Evolutionary conservation across 2,797 vertebrate genomes (phyloP).

Genomic region (Pempheris klunzingeri): DNA sequence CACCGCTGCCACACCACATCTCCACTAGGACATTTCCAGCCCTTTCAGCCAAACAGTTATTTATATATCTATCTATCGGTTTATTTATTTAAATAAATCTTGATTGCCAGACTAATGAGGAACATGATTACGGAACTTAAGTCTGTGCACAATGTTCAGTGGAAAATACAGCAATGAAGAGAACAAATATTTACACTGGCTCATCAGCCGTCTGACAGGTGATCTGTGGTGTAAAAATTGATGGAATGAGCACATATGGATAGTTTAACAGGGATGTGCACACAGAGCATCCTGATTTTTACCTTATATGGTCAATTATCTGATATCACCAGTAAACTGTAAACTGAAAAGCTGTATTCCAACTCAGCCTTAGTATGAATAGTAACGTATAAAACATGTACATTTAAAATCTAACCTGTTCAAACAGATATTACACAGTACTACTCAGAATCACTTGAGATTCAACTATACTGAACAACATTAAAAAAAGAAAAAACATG

Average conservation of each 20-base stretch:
- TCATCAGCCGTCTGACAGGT: background rate
- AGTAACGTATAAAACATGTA: background rate
- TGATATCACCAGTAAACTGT: background rate
- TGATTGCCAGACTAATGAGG: background rate
- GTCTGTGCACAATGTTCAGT: background rate
- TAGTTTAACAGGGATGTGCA: background rate
- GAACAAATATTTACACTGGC: background rate
- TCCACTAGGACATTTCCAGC: background rate
- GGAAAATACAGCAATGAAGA: background rate
- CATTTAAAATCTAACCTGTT: background rate
- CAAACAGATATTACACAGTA: background rate
- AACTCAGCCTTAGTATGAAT: background rate
- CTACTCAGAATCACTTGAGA: constrained; percentile 11
- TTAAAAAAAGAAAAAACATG: constrained; percentile 8
- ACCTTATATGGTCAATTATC: background rate
- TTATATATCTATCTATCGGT: no score
- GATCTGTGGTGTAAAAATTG: background rate
- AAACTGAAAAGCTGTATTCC: background rate
- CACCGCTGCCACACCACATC: constrained; percentile 14
- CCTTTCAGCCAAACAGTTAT: background rate
- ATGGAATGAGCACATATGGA: background rate
- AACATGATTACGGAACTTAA: background rate
- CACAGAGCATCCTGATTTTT: background rate
- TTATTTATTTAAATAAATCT: background rate
- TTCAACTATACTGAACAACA: constrained; percentile 6